Base-by-base conservation (phyloP, 64 coral and sea anemone species). In the Stichodactyla mertensii region DNA sequence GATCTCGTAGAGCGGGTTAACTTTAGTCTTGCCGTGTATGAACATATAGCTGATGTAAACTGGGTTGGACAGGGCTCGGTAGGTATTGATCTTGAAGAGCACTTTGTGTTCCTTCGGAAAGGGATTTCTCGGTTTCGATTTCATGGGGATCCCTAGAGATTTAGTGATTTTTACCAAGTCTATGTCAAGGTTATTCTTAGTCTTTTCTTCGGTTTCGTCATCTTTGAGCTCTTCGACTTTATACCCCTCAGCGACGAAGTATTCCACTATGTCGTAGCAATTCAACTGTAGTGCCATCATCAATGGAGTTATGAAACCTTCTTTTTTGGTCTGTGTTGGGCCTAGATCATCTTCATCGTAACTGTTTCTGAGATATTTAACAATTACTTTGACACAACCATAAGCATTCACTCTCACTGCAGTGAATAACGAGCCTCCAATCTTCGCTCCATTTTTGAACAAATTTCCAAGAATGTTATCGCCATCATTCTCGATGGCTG, bases 21-120 rank as follows among this genome's bases (percentile, higher is more conserved):
- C 77, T 16, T 71, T 83, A 67, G 83, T 36, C 85, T 53, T 57
- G 15, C 88, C 87, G 36, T 94, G 82, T 7, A 94, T 59, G 55
- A 88, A 94, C 26, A 67, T 84, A 80, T 91, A 94, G 7, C 82
- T 83, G 61, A 91, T 85, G 55, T 94, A 94, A 6, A 94, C 45
- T 15, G 93, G 93, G 79, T 94, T 91, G 2, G 93, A 86, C 31
- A 91, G 71, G 2, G 93, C 89, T 64, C 84, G 86, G 51, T 80
- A 94, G 9, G 69, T 64, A 28, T 94, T 94, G 54, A 94, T 79
- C 13, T 90, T 84, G 13, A 90, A 71, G 20, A 94, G 83, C 10
- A 91, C 70, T 51, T 80, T 87, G 8, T 80, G 51, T 61, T 64
- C 85, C 20, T 62, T 81, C 10, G 78, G 78, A 20, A 20, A 74